These are phyloP conservation scores for Harpalus rufipes DNA, from an alignment of 2,888 invertebrate genomes.

Conservation along the genomic window DNA sequence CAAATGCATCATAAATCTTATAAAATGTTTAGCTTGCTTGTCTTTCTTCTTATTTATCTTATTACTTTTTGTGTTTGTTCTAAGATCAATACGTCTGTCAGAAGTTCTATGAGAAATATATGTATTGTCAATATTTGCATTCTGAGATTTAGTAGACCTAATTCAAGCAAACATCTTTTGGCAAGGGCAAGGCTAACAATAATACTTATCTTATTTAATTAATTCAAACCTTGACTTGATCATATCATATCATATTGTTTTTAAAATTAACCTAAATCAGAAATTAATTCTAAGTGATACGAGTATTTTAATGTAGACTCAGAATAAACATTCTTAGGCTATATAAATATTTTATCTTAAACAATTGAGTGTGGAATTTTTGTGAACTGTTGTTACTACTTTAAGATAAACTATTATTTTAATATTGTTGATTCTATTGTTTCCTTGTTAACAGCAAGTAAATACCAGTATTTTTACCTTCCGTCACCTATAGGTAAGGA, in stretches of 20 bases:
- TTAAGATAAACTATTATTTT: neutral
- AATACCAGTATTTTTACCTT: no score
- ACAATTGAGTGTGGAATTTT: no score
- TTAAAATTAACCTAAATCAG: neutral
- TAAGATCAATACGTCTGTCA: slow-evolving; percentile 35
- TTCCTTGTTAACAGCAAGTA: neutral
- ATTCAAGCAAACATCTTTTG: neutral
- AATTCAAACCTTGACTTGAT: slow-evolving; percentile 14
- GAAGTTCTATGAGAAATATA: slow-evolving; percentile 32
- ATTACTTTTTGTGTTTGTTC: slow-evolving; percentile 50
- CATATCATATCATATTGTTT: no score
- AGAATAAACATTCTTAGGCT: neutral
- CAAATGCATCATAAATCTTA: slow-evolving; percentile 52
- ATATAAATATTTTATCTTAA: no score
- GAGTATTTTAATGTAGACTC: no score
- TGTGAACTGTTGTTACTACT: neutral
- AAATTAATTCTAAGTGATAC: neutral
- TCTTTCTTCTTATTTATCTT: slow-evolving; percentile 57
- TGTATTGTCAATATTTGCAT: slow-evolving; percentile 40
- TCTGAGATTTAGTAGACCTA: neutral
- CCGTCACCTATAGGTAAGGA: no score
- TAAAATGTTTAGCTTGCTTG: slow-evolving; percentile 35
- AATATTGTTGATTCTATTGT: neutral
- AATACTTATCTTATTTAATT: neutral
- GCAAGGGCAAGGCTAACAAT: neutral